Evolutionary conservation across 2,888 invertebrate species (phyloP), one percentile per base, ranked within the genome.

Genomic region (Parnassius mnemosyne): DNA sequence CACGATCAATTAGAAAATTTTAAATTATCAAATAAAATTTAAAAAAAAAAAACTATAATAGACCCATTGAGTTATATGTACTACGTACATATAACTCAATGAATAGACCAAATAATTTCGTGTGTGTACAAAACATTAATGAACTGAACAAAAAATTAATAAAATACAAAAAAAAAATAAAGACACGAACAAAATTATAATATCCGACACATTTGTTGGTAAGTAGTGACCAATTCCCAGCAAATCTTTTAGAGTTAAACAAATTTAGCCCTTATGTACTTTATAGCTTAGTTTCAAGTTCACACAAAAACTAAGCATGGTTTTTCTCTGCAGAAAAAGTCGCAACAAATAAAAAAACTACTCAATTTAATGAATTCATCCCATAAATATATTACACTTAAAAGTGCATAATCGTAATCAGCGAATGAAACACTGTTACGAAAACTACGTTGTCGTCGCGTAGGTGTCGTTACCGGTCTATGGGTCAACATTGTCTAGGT

Each of bases 391-490:
- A 11, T n/a, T 34, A 1, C 1, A 1, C 10, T 3, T 25, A 64
- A 51, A n/a, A 47, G 60, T 61, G 43, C 3, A 51, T 2, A 16
- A 25, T 53, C n/a, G 41, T 49, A 47, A 7, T 12, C 25, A 49
- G 49, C 44, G 47, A 46, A 10, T 42, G 61, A 66, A 65, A 52
- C 49, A 34, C 51, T 57, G 57, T 66, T 66, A 64, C 65, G 62
- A 66, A 68, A 65, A 49, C 49, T 13, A 3, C 13, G 13, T 49
- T 34, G 51, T 60, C 53, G 20, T 20, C 25, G 55, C 51, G 65
- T 67, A 60, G 64, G 68, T 59, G 68, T 49, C 13, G n/a, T 12
- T 55, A 64, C 68, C 65, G 63, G 64, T 61, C 54, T 60, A 57
- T 64, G 64, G 64, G 66, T 64, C 66, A 63, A 16, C 54, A 41